These are phyloP conservation scores for Andrena bicolor DNA, from an alignment of 2,888 invertebrate species.

Conservation along the genomic window DNA sequence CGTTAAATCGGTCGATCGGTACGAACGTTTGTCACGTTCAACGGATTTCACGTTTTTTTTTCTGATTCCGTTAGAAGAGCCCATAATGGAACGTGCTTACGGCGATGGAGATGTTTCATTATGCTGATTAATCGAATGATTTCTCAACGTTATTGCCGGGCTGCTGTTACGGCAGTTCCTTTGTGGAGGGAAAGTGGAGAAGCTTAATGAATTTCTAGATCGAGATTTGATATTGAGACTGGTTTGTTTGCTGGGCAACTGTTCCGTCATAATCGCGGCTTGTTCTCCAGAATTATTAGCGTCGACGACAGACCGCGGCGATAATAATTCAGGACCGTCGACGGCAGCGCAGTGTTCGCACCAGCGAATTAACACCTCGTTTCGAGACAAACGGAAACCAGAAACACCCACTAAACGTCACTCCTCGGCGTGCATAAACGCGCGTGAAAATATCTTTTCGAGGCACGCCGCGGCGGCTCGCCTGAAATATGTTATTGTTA, in stretches of 20 bases:
- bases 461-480: background rate
- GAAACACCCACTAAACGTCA: constrained; percentile 78
- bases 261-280: background rate
- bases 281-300: constrained; percentile 41
- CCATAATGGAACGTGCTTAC: background rate
- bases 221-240: too few species aligned
- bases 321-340: constrained; percentile 62
- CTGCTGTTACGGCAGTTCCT: too few species aligned
- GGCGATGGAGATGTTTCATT: too few species aligned
- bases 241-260: background rate
- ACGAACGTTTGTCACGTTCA: constrained; percentile 2
- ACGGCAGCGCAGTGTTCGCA: constrained; percentile 56
- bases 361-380: constrained; percentile 78
- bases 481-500: constrained; percentile 61
- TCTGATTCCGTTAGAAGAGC: background rate
- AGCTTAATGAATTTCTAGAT: too few species aligned
- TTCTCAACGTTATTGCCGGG: too few species aligned
- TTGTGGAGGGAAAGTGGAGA: too few species aligned
- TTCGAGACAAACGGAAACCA: constrained; percentile 71
- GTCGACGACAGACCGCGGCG: constrained; percentile 29
- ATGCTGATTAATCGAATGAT: too few species aligned
- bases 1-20: constrained; percentile 41
- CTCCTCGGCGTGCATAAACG: constrained; percentile 56
- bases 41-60: background rate
- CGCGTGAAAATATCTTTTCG: constrained; percentile 45